phyloP scores from a whole-genome alignment of 2,888 invertebrate genomes.

The Podotricha telesiphe region DNA sequence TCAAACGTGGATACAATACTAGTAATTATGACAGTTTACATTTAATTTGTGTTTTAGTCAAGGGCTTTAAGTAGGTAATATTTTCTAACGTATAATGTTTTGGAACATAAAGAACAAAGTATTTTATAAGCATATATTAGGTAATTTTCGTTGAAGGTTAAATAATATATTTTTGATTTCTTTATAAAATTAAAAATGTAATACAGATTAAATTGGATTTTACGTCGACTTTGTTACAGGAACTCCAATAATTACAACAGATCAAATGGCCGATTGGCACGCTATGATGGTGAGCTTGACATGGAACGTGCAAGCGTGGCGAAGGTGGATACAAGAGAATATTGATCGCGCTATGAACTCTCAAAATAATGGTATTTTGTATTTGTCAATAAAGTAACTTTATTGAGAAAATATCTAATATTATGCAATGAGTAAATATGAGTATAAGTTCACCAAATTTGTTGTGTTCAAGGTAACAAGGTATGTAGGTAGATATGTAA shows the following conservation, averaged over 20 bases:
- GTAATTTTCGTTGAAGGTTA: no score
- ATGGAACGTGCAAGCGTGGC: constrained; percentile 77
- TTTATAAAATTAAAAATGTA: no score
- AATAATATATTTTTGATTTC: no score
- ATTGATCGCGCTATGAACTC: constrained; percentile 59
- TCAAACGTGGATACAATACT: constrained; percentile 51
- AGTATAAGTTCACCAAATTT: no score
- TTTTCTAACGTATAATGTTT: no score
- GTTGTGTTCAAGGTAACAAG: no score
- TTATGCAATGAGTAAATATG: no score
- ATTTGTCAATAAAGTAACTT: not conserved
- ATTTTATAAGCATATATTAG: no score
- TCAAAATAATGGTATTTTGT: constrained; percentile 40
- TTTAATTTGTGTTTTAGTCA: not conserved
- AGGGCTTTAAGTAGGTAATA: no score
- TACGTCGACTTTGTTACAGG: constrained; percentile 48
- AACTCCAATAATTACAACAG: constrained; percentile 63
- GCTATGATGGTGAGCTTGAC: constrained; percentile 73
- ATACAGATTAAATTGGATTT: not conserved
- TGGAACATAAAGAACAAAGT: no score
- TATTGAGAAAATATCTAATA: no score
- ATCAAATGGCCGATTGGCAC: constrained; percentile 73
- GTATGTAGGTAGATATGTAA: no score
- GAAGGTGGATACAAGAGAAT: constrained; percentile 72
- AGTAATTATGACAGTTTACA: constrained; percentile 48